phyloP scores from a whole-genome alignment of 1,140 invertebrate genomes.

The Diuraphis noxia region DNA sequence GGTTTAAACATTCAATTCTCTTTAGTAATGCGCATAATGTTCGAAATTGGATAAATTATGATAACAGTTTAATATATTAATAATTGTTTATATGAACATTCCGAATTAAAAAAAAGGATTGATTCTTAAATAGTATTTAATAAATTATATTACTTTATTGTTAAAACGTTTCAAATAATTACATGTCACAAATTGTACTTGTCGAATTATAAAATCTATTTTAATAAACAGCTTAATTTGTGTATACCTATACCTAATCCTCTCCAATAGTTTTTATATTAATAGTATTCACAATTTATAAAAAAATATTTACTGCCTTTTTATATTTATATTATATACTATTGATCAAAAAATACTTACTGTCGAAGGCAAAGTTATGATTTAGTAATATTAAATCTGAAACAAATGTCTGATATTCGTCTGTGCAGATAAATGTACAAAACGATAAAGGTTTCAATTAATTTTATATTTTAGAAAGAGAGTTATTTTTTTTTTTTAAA shows the following conservation, averaged over 20 bases:
- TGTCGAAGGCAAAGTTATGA: rapidly evolving
- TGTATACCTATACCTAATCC: too few species aligned
- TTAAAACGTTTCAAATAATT: neutral
- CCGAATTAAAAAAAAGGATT: too few species aligned
- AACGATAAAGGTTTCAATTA: neutral
- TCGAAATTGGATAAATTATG: neutral
- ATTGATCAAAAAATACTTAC: neutral
- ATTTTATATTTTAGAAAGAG: neutral
- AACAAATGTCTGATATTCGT: neutral
- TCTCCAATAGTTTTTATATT: too few species aligned
- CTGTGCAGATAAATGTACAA: neutral
- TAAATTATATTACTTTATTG: neutral
- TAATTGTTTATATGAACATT: too few species aligned
- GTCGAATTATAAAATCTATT: neutral
- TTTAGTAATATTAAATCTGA: neutral
- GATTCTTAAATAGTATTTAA: too few species aligned
- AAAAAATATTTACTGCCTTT: too few species aligned
- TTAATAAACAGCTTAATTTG: too few species aligned
- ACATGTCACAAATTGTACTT: neutral
- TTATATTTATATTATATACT: too few species aligned
- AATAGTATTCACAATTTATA: too few species aligned
- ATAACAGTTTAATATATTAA: too few species aligned
- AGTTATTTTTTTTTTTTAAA: neutral
- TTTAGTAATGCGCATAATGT: neutral
- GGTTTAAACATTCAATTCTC: neutral